Evolutionary conservation across 2,888 invertebrate genomes (phyloP), one percentile per base, ranked within the genome.

Genomic region (Zelleria hepariella): DNA sequence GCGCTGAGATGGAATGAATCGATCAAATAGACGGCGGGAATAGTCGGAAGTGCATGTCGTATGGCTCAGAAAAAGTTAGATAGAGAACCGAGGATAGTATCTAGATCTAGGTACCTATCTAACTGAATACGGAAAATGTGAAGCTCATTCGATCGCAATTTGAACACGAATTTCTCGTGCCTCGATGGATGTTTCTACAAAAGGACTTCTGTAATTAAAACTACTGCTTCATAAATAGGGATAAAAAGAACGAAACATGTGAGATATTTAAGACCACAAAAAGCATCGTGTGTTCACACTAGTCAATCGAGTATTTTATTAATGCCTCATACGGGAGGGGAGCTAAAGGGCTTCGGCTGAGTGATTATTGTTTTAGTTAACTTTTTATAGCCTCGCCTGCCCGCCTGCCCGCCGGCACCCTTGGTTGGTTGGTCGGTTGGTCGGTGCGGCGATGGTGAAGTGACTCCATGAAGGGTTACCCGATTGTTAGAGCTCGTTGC

Each of bases 331-430:
- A 62, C 62, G 24, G 63, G 56, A 64, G 67, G 69, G 68, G 66
- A 63, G 66, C 55, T 52, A 57, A 65, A 64, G 64, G 66, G 66
- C 65, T 71, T 63, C 73, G 77, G 73, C 77, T 68, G 67, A 74
- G 71, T 80, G 80, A 79, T 79, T 80, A 81, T 81, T 82, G 82
- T 82, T 83, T 82, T 77, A 84, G 71, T 80, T 77, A 72, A 79
- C 75, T 80, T 82, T 83, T 83, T 82, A 82, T 77, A 71, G 74
- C 72, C 47, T 60, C n/a, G 24, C 25, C 53, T 10, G 21, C n/a
- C 61, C n/a, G 24, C 25, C 53, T 10, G 21, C n/a, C 53, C 24
- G 6, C 15, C 24, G 25, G 25, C 20, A 49, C 49, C 23, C 24
- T 18, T 52, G 21, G 48, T 10, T 4, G 48, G 48, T 5, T 10